Evolutionary conservation across 2,888 invertebrate genomes (phyloP), one percentile per base, ranked within the genome.

Genomic region (Creontiades dilutus): DNA sequence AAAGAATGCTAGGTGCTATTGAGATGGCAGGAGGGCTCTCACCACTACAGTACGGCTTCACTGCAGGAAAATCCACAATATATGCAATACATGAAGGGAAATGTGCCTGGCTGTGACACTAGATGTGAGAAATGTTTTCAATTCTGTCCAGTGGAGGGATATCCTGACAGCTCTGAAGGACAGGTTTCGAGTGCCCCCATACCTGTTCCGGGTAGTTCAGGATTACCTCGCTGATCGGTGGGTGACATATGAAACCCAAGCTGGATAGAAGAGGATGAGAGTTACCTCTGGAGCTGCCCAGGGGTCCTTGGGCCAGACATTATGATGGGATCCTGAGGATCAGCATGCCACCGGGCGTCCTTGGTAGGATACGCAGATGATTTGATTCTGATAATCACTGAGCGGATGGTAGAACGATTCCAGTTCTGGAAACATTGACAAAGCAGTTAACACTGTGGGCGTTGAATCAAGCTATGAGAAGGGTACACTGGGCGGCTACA

Each of bases 231-330:
- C 75, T 2, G 52, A 87, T 75, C 48, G 27, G 7, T 61, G 85
- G 61, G 16, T 85, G 61, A 16, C 23, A 14, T 85, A 85, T 16
- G 61, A 85, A 19, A 85, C 85, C n/a, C 14, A 28, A 5, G 85
- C 19, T 13, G 85, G 85, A 23, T 4, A 13, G n/a, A 85, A 19
- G 75, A 87, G n/a, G 48, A 76, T 16, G 76, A 68, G 89, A 27
- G 87, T 90, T 68, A 91, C 91, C 0, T 88, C 89, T 12, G 91
- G 91, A 12, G 91, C 90, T 0, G 91, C 91, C 5, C 91, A 92
- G 78, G 91, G 92, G 9, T 92, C 48, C 90, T 91, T 0, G 92
- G 92, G 47, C 91, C 92, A 3, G 90, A 91, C 75, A 90, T 92
- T 92, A 92, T 87, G 91, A 91, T 80, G 90, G 91, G 14, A 16